Evolutionary conservation across 2,113 vertebrate species (phyloP), one percentile per base, ranked within the genome.

Genomic region (Oreochromis niloticus): DNA sequence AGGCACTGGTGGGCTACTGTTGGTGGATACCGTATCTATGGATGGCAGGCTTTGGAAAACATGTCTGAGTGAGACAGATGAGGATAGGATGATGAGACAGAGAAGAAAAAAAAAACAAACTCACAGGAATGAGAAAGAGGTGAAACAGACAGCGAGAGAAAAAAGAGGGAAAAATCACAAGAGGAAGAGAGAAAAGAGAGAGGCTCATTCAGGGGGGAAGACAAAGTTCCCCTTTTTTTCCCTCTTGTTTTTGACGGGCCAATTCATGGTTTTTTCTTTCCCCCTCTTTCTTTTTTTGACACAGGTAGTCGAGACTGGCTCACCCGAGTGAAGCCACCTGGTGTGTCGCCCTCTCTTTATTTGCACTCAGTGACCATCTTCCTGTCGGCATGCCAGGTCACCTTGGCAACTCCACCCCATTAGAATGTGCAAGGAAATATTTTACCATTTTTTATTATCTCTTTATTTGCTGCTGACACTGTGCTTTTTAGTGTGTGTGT

Each of bases 11-110:
- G 80, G 92, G 92, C 95, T 96, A 96, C 95, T 96, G 95, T 95
- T 96, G 93, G 92, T 96, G 95, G 95, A 96, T 95, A 96, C 93
- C 55, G 95, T 96, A 95, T 96, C 95, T 95, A 94, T 93, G 94
- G 90, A 95, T 93, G 93, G 93, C 92, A 94, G 92, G 85, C 87
- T 68, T 81, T 94, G 93, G 92, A 96, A 96, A 96, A 96, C 93
- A 96, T 87, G 93, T 93, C 91, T 93, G 88, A 94, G 92, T 89
- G 92, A 96, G 95, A 95, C 90, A 88, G 92, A 95, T 95, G 92
- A 89, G 88, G 93, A 93, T 93, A 93, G 88, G 89, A 90, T 93
- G 90, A 94, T 91, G 93, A 92, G 92, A 88, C 80, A 56, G 84
- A 89, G 85, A 84, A 89, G 86, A 92, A 27, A 80, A 71, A 73